These are phyloP conservation scores for Chamaea fasciata DNA, from an alignment of 2,113 vertebrate species.

Conservation along the genomic window DNA sequence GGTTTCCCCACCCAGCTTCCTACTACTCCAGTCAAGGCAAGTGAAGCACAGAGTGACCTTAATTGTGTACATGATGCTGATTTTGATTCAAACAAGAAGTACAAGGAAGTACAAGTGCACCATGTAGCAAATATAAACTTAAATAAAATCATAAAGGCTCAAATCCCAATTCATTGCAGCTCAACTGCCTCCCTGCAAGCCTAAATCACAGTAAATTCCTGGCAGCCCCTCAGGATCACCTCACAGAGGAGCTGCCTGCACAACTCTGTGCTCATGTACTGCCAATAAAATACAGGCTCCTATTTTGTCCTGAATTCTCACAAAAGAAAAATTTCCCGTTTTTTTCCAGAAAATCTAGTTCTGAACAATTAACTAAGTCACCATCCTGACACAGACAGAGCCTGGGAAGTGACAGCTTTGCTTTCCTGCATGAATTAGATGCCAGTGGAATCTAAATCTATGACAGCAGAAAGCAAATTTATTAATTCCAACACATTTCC, in stretches of 20 bases:
- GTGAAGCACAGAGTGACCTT: not conserved
- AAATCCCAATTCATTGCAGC: not conserved
- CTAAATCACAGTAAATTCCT: not conserved
- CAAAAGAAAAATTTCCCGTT: not conserved
- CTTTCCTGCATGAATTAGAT: not conserved
- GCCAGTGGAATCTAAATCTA: not conserved
- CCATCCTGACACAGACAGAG: not conserved
- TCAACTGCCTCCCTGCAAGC: not conserved
- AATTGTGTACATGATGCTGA: not conserved
- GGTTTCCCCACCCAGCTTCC: not conserved
- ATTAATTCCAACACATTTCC: not conserved
- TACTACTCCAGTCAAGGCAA: not conserved
- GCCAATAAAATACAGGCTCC: not conserved
- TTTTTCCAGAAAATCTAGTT: not conserved
- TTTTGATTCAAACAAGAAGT: not conserved
- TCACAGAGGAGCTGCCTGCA: not conserved
- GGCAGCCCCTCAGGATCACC: fast-evolving
- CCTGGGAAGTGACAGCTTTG: not conserved
- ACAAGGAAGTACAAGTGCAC: fast-evolving
- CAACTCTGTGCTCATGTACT: fast-evolving
- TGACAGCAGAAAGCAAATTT: not conserved
- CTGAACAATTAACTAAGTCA: not conserved
- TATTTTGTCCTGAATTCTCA: not conserved
- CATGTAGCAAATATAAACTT: not conserved
- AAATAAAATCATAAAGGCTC: not conserved